Conservation (phyloP, 1,140 invertebrate genomes). For the Eupeodes corollae region DNA sequence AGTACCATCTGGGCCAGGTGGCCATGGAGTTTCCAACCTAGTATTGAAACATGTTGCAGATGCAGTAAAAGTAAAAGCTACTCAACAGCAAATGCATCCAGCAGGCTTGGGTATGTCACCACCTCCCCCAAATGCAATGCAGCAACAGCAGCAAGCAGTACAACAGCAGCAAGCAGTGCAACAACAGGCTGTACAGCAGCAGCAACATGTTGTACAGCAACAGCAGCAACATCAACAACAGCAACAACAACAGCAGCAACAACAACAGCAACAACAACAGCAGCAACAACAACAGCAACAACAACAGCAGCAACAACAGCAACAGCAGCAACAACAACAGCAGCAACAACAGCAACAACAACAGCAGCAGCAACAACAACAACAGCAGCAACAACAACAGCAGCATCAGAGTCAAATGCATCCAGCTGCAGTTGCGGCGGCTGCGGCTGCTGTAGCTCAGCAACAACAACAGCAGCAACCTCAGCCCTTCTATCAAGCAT, state of each 20-base stretch:
- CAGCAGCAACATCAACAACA: conserved; percentile 21
- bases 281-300: conserved; percentile 16
- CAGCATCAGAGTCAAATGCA: conserved; percentile 3
- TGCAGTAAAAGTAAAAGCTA: conserved; percentile 12
- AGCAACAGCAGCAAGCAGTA: conserved; percentile 17
- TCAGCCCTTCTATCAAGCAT: conserved; percentile 31
- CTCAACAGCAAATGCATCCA: conserved; percentile 6
- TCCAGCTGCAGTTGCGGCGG: conserved; percentile 13
- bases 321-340: conserved; percentile 25
- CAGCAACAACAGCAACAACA: conserved; percentile 2
- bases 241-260: conserved; percentile 13
- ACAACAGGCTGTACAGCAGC: conserved; percentile 10
- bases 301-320: conserved; percentile 13
- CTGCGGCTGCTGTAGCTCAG: conserved; percentile 3
- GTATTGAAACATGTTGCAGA: conserved; percentile 4
- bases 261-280: conserved; percentile 8
- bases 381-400: conserved; percentile 23
- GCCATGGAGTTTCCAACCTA: not conserved
- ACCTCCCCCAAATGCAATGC: not conserved
- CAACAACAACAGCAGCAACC: conserved; percentile 12
- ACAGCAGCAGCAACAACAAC: conserved; percentile 19
- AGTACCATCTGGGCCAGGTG: not conserved
- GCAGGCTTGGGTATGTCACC: conserved; percentile 4
- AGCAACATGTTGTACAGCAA: conserved; percentile 12
- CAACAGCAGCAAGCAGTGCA: conserved; percentile 17